Evolutionary conservation across 1,140 invertebrate genomes (phyloP).

Genomic region (Lucilia sericata): DNA sequence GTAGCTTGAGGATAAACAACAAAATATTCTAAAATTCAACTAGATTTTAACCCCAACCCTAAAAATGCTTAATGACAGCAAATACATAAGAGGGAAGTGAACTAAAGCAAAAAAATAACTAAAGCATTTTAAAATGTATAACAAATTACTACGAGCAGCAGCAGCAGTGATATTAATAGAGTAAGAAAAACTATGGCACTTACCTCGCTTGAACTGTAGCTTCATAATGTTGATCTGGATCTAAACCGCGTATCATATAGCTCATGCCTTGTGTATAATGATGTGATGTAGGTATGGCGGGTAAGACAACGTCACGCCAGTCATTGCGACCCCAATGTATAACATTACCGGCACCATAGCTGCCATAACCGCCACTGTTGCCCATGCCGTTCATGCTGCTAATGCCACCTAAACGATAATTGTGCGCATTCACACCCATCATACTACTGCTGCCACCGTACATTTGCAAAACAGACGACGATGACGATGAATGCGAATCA

Average conservation of each 20-base stretch:
- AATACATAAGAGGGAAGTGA: too few species aligned
- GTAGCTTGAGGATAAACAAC: too few species aligned
- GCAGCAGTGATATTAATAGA: too few species aligned
- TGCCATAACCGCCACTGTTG: slow-evolving; percentile 53
- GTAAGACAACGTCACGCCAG: slow-evolving; percentile 74
- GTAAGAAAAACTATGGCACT: slow-evolving; percentile 41
- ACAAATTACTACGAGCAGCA: too few species aligned
- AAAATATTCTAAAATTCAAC: too few species aligned
- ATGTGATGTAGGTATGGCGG: slow-evolving; percentile 68
- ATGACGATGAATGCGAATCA: slow-evolving; percentile 67
- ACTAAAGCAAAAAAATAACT: too few species aligned
- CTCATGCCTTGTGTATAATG: slow-evolving; percentile 72
- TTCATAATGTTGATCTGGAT: slow-evolving; percentile 73
- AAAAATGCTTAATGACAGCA: too few species aligned
- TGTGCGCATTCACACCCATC: slow-evolving; percentile 51
- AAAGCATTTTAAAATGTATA: too few species aligned
- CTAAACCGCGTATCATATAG: slow-evolving; percentile 73
- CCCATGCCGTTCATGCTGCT: slow-evolving; percentile 43
- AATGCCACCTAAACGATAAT: slow-evolving; percentile 56
- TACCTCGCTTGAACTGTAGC: slow-evolving; percentile 73
- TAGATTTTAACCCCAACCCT: too few species aligned
- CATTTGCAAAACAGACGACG: slow-evolving; percentile 58
- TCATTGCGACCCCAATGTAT: slow-evolving; percentile 69
- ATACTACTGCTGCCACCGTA: slow-evolving; percentile 52
- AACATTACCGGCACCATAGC: slow-evolving; percentile 63